Conservation (phyloP, 2,113 vertebrate species). For the Grus americana region DNA sequence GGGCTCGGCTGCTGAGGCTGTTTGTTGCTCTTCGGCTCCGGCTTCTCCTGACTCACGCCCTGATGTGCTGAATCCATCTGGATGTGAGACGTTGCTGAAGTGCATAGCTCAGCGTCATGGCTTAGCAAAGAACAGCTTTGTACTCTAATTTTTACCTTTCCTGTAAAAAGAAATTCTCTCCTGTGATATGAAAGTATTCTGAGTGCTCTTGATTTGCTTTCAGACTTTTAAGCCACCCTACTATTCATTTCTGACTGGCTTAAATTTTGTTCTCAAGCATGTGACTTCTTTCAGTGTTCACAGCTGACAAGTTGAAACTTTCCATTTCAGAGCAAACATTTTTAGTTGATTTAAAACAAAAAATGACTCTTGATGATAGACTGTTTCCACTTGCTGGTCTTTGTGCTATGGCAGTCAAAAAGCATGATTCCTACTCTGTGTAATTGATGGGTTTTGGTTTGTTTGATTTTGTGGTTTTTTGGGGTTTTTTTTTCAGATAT, state of each 20-base stretch:
- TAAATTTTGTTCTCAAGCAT: background rate
- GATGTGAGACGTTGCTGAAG: background rate
- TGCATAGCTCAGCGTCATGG: background rate
- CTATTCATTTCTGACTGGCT: background rate
- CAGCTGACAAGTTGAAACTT: background rate
- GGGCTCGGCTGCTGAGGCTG: background rate
- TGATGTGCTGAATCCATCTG: background rate
- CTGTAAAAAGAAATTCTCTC: background rate
- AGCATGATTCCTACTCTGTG: fast-evolving
- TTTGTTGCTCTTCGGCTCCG: background rate
- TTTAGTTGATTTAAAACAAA: background rate
- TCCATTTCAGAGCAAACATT: background rate
- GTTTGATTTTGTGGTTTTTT: fast-evolving
- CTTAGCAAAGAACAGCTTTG: background rate
- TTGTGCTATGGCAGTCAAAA: background rate
- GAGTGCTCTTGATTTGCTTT: background rate
- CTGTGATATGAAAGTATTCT: background rate
- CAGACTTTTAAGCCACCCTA: background rate
- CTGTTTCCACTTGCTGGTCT: background rate
- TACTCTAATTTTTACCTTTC: background rate
- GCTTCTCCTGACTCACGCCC: background rate
- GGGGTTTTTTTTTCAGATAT: background rate
- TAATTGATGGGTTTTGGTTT: background rate
- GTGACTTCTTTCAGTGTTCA: background rate
- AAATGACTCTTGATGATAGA: background rate